Evolutionary conservation across 2,113 vertebrate species (phyloP).

Genomic region (Trachemys scripta): DNA sequence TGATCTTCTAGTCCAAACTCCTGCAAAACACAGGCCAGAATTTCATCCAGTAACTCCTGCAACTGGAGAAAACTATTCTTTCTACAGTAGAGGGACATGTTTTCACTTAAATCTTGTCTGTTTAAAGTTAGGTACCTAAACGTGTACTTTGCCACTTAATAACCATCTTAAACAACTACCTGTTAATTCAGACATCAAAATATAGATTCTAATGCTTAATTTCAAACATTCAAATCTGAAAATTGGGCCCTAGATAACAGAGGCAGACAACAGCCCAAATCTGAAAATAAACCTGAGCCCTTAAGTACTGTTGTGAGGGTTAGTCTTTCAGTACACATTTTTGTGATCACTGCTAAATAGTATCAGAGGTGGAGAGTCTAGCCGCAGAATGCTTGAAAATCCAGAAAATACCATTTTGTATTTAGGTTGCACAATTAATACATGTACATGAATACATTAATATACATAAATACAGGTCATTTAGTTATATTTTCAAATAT

Average conservation of each 20-base stretch:
- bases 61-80: not conserved
- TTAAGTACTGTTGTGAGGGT: not conserved
- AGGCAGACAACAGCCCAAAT: not conserved
- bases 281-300: not conserved
- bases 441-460: not conserved
- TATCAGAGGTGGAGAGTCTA: not conserved
- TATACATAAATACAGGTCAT: rapidly evolving
- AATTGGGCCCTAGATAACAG: not conserved
- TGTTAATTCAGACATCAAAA: not conserved
- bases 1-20: not conserved
- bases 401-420: not conserved
- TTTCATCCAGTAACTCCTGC: not conserved
- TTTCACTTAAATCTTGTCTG: not conserved
- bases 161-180: not conserved
- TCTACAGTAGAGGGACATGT: not conserved
- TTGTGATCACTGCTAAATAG: not conserved
- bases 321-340: not conserved
- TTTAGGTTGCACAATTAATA: not conserved
- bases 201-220: not conserved
- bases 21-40: not conserved
- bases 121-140: not conserved
- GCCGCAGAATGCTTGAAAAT: not conserved
- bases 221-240: not conserved
- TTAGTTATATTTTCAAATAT: not conserved
- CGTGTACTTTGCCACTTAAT: not conserved